These are phyloP conservation scores for Lepus oiostolus DNA, from an alignment of 2,797 vertebrate species.

Conservation along the genomic window DNA sequence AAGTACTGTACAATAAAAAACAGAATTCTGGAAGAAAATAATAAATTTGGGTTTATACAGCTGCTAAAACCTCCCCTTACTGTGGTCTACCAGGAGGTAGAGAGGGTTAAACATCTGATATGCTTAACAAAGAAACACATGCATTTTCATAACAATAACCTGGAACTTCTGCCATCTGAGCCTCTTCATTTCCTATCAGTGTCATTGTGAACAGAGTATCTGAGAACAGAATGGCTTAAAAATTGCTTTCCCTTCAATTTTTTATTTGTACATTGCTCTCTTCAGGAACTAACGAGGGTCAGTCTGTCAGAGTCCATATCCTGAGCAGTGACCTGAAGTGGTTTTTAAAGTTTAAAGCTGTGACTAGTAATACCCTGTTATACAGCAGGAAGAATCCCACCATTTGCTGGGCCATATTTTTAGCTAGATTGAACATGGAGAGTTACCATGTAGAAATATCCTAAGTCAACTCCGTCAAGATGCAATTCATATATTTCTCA, in stretches of 20 bases:
- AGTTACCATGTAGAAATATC: not conserved
- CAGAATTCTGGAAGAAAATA: not conserved
- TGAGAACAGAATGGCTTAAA: not conserved
- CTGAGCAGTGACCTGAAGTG: conserved; percentile 45
- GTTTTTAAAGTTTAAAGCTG: not conserved
- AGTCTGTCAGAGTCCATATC: not conserved
- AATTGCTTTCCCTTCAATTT: not conserved
- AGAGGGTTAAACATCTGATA: not conserved
- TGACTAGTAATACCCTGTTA: conserved; percentile 19
- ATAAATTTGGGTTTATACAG: not conserved
- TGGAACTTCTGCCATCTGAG: not conserved
- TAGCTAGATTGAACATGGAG: conserved; percentile 48
- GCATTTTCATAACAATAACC: not conserved
- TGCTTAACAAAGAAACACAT: not conserved
- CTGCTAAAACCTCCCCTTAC: not conserved
- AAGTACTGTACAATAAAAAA: not conserved
- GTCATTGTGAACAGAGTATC: not conserved
- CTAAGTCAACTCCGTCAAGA: not conserved
- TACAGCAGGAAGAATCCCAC: not conserved
- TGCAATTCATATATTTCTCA: not conserved
- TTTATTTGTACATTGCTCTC: conserved; percentile 32
- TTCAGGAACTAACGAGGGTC: not conserved
- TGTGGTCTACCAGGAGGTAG: not conserved
- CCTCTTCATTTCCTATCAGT: conserved; percentile 13
- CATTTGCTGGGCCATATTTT: conserved; percentile 49